Base-by-base conservation (phyloP, 2,113 vertebrate species). In the Tautogolabrus adspersus region DNA sequence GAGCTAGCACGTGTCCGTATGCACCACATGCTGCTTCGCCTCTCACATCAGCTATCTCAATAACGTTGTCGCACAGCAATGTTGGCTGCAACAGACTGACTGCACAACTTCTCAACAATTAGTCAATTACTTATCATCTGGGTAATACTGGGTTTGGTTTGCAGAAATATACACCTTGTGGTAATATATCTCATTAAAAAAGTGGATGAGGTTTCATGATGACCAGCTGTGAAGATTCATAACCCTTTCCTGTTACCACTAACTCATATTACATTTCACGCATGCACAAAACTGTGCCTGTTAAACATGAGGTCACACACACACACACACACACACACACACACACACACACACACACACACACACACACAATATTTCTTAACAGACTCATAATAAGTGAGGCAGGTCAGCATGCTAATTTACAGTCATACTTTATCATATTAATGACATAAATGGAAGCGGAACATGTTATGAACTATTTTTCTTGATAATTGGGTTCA, bases 111-210 rank as follows among this genome's bases (percentile, higher is more conserved):
- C 83, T 74, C 88, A 72, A 88, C 90, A 91, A 93, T 93, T 92
- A 93, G 66, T 80, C 82, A 87, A 86, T 90, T 87, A 84, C 78
- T 77, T 83, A 89, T 91, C 74, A 79, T 84, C 75, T 72, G 81
- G 75, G 79, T 73, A 85, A 86, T 80, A 82, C 58, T 6, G 54
- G 70, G 64, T 75, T 76, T 79, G 72, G 76, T 82, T 91, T 88
- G 73, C 54, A 66, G 75, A 68, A 90, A 82, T 75, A 22, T 65
- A 76, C 26, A 21, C 71, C 73, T 66, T 47, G 49, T 80, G 68
- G n/a, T n/a, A 56, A 91, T 79, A 90, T 91, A 90, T 79, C 89
- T 89, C 75, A 91, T 93, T 93, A 91, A 87, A 90, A 73, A 83
- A 88, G 79, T 76, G 77, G 93, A 91, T 90, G 85, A 84, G 61